Conservation (phyloP, 2,113 vertebrate genomes). For the Coreoperca whiteheadi region DNA sequence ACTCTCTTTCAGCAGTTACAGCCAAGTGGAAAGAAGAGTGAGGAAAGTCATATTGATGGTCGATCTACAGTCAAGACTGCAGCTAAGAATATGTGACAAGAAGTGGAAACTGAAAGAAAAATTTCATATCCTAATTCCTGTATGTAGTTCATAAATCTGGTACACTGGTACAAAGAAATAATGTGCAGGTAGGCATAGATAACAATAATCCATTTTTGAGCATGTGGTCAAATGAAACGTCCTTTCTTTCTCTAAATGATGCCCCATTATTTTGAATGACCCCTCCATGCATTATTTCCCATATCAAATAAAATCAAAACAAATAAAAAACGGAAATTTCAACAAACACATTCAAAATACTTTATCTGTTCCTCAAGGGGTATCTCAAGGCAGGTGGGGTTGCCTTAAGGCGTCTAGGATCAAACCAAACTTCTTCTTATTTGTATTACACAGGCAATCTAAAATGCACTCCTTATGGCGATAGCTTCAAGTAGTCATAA, state of each 20-base stretch:
- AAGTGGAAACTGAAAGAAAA: neutral
- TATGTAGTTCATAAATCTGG: neutral
- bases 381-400: neutral
- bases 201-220: neutral
- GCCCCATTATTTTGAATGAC: neutral
- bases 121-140: neutral
- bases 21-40: neutral
- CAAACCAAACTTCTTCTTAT: no score
- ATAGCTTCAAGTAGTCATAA: neutral
- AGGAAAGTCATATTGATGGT: neutral
- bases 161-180: neutral
- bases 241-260: neutral
- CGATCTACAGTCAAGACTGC: neutral
- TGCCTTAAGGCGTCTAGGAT: no score
- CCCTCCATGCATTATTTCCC: neutral
- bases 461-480: no score
- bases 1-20: neutral
- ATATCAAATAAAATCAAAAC: neutral
- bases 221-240: neutral
- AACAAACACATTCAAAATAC: neutral
- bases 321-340: neutral
- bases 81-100: neutral
- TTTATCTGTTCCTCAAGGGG: neutral
- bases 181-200: neutral
- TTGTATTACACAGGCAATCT: no score